phyloP scores from a whole-genome alignment of 2,888 invertebrate species.

The Spilarctia lutea region DNA sequence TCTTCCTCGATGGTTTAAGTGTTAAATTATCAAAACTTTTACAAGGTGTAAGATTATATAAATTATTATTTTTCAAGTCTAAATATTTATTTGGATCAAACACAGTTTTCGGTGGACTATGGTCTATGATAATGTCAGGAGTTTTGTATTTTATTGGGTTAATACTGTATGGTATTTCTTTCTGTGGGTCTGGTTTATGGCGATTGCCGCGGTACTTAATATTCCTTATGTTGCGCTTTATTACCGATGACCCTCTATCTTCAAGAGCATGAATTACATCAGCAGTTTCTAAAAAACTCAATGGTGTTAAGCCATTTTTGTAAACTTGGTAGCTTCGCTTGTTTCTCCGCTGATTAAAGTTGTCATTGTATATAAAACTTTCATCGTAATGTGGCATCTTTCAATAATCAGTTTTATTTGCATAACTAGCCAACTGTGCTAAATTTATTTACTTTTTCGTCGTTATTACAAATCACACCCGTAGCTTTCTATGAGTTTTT shows the following conservation, averaged over 20 bases:
- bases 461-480: slow-evolving; percentile 15
- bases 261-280: slow-evolving; percentile 74
- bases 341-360: slow-evolving; percentile 80
- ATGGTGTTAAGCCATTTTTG: slow-evolving; percentile 77
- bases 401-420: slow-evolving; percentile 6
- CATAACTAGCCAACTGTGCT: not conserved
- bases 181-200: slow-evolving; percentile 62
- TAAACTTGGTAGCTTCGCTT: slow-evolving; percentile 84
- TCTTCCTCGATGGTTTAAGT: slow-evolving; percentile 63
- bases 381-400: slow-evolving; percentile 85
- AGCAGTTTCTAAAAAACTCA: slow-evolving; percentile 68
- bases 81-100: slow-evolving; percentile 76
- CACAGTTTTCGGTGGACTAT: slow-evolving; percentile 75
- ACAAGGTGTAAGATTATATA: slow-evolving; percentile 70
- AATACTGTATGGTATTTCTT: slow-evolving; percentile 45
- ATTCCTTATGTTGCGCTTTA: slow-evolving; percentile 80
- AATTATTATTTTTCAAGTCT: slow-evolving; percentile 77
- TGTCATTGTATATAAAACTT: slow-evolving; percentile 82
- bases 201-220: slow-evolving; percentile 75
- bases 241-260: slow-evolving; percentile 75
- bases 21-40: slow-evolving; percentile 84
- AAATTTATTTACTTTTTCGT: not conserved
- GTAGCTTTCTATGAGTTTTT: slow-evolving; percentile 7
- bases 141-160: slow-evolving; percentile 63
- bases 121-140: slow-evolving; percentile 75